Conservation (phyloP, 2,888 invertebrate species). For the Pyralis farinalis region DNA sequence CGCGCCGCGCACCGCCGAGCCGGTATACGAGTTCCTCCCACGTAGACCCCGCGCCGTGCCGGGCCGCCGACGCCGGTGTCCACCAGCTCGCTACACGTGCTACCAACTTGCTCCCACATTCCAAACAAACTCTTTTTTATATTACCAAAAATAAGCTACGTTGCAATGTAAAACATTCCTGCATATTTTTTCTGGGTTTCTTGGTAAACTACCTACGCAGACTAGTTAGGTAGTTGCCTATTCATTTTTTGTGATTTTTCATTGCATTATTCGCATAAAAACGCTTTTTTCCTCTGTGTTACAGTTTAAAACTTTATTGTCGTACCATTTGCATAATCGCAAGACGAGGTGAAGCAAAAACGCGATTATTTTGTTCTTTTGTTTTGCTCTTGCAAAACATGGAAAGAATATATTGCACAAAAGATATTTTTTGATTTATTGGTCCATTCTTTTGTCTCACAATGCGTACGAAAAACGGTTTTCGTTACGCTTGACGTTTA, state of each 20-base stretch:
- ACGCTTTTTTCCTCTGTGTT: conserved; percentile 58
- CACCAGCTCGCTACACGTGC: conserved; percentile 21
- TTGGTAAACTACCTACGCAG: conserved; percentile 50
- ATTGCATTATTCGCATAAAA: conserved; percentile 61
- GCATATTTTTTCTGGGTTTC: conserved; percentile 45
- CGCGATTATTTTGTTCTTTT: conserved; percentile 58
- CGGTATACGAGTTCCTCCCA: conserved; percentile 90
- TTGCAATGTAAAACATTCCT: conserved; percentile 34
- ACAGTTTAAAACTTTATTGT: conserved; percentile 72
- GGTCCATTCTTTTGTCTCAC: conserved; percentile 50
- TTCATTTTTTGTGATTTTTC: conserved; percentile 57
- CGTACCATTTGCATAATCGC: conserved; percentile 75
- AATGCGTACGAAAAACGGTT: conserved; percentile 40
- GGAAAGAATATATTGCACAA: conserved; percentile 61
- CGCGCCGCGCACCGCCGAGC: conserved; percentile 61
- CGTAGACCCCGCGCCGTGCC: conserved; percentile 65
- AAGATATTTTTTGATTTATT: conserved; percentile 73
- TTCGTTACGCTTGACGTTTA: conserved; percentile 52
- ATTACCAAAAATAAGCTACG: conserved; percentile 26
- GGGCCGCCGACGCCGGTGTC: conserved; percentile 30
- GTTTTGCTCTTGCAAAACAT: conserved; percentile 58
- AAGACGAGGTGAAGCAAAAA: conserved; percentile 68
- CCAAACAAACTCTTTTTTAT: conserved; percentile 16
- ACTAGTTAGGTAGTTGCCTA: conserved; percentile 60
- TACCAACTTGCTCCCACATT: conserved; percentile 25